phyloP scores from a whole-genome alignment of 2,797 vertebrate species.

The Allobates femoralis region DNA sequence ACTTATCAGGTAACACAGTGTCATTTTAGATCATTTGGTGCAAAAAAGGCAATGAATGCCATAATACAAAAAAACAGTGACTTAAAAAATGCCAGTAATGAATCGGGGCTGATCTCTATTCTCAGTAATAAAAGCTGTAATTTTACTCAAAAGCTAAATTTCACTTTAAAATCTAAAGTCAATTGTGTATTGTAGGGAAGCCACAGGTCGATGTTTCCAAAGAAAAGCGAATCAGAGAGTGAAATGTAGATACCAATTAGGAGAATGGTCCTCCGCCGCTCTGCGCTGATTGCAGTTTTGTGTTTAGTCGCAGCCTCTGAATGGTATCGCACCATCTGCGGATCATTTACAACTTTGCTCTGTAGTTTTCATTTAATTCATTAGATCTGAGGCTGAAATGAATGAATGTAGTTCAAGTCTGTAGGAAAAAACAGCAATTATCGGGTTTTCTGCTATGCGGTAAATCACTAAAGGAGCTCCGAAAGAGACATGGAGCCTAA shows the following conservation, averaged over 20 bases:
- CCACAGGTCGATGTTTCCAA: background rate
- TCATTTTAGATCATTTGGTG: no score
- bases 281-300: slow-evolving; percentile 36
- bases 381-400: slow-evolving; percentile 29
- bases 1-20: no score
- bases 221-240: background rate
- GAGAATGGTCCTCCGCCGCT: background rate
- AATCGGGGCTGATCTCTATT: no score
- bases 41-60: no score
- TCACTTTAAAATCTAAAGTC: background rate
- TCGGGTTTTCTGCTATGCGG: background rate
- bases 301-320: slow-evolving; percentile 24
- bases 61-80: no score
- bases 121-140: no score
- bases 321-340: slow-evolving; percentile 43
- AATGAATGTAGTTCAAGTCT: slow-evolving; percentile 4
- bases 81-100: no score
- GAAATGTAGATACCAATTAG: slow-evolving; percentile 36
- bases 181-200: background rate
- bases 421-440: slow-evolving; percentile 45
- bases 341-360: slow-evolving; percentile 27
- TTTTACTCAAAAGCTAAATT: background rate
- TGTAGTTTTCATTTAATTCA: slow-evolving; percentile 42
- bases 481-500: background rate
- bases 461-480: slow-evolving; percentile 30